Evolutionary conservation across 2,797 vertebrate genomes (phyloP), one percentile per base, ranked within the genome.

Genomic region (Heteromormyrus szaboi): DNA sequence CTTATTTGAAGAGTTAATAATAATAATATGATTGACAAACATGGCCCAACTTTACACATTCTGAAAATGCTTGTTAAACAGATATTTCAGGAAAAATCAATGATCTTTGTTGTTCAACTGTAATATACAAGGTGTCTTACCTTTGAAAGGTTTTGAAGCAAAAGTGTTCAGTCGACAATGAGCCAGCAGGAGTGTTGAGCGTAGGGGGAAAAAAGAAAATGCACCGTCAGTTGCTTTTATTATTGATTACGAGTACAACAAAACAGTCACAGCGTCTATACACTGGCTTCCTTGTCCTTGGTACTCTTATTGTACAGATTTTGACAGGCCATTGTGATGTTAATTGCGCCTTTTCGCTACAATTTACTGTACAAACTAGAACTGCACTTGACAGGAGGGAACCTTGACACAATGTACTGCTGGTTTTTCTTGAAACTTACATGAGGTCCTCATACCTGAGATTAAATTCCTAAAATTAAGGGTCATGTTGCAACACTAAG

Each of bases 401-500:
- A 76, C 37, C 22, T 14, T 17, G 12, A 8, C 79, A 6, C 2
- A 33, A 37, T 17, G 5, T 33, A 86, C 33, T 29, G 19, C 2
- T 62, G n/a, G 11, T 68, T 9, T 87, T 65, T 11, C 37, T 11
- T 17, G 88, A 84, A 89, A 89, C 91, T 53, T 59, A 59, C 88
- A 89, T 19, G n/a, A 81, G 85, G 84, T 81, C 88, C 87, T 88
- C 85, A 91, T 89, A 90, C 86, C 88, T 90, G 50, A 62, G 88
- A 83, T 85, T 89, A 89, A 88, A 91, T 90, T 89, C 86, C 86
- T 89, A 33, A 90, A 89, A 91, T 91, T 89, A 91, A 76, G 86
- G 86, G 89, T 89, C 89, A 90, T 89, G 89, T 91, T 88, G 86
- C 87, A 79, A 91, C 85, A 88, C 89, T 46, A 59, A 29, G 86